Conservation (phyloP, 1,140 invertebrate species). For the Cephus cinctus region DNA sequence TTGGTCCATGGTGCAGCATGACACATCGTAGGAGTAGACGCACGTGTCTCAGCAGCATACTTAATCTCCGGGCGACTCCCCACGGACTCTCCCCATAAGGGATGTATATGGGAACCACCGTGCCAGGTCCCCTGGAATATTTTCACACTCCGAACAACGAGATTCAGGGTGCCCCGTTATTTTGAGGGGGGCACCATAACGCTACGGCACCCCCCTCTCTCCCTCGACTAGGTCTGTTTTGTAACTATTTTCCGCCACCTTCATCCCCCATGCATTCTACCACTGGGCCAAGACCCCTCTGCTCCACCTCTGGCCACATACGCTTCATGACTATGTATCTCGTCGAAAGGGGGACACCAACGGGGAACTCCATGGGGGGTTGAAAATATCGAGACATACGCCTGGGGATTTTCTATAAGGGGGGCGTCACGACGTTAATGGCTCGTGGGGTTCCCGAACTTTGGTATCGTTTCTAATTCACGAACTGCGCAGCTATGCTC, state of each 20-base stretch:
- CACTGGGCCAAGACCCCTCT: conserved; percentile 2
- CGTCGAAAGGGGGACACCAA: conserved; percentile 16
- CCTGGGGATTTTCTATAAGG: conserved; percentile 21
- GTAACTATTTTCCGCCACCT: conserved; percentile 28
- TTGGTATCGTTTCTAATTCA: conserved; percentile 7
- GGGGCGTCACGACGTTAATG: conserved; percentile 24
- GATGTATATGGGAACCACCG: too few species aligned
- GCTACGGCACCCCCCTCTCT: conserved; percentile 5
- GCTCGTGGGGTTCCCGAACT: conserved; percentile 9
- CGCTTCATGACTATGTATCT: conserved; percentile 19
- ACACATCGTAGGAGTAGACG: too few species aligned
- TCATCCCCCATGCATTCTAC: conserved; percentile 15
- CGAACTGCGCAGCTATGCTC: too few species aligned
- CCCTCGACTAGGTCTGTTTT: conserved; percentile 21
- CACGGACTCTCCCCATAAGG: too few species aligned
- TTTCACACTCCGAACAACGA: conserved; percentile 22
- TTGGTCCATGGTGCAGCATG: too few species aligned
- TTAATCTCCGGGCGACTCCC: conserved; percentile 19
- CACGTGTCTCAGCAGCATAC: too few species aligned
- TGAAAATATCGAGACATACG: conserved; percentile 25
- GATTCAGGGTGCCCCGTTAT: not conserved
- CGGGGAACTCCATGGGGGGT: conserved; percentile 7
- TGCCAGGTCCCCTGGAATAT: conserved; percentile 20
- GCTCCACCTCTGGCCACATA: not conserved
- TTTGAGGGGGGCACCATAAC: too few species aligned